Base-by-base conservation (phyloP, 2,888 invertebrate species). In the Baccha elongata region DNA sequence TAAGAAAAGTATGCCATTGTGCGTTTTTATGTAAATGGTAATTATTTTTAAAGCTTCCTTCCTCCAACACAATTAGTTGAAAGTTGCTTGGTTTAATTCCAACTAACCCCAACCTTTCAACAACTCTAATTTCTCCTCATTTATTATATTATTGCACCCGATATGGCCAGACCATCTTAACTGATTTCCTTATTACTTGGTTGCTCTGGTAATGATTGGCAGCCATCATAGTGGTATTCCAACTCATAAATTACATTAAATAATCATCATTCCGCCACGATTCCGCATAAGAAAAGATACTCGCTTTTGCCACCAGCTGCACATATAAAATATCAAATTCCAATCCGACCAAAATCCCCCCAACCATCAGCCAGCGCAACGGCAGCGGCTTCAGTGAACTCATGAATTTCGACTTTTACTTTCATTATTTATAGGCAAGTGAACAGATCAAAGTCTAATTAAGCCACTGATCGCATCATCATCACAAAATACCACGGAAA, bases 401-500 rank as follows among this genome's bases (percentile, higher is more conserved):
- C 64, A 48, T 64, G 64, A 64, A 64, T 64, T 48, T 4, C 46
- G 50, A 64, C 64, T 64, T 64, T 64, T 64, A 64, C 64, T 64
- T 64, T 64, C 64, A 35, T 48, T 64, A 64, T 48, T 48, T 64
- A 48, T 48, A 35, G 48, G 15, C 15, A 48, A 48, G 46, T 48
- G 48, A 64, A 64, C 37, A 64, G 64, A 64, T 64, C 64, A 48
- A 48, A 50, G 44, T 48, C 64, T 64, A 64, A 64, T 64, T 64
- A 35, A 64, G 64, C 64, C 48, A 64, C 64, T 37, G 64, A 64
- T 64, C 64, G 35, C 64, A 37, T 64, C 64, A 37, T 64, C 64
- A 64, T 64, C 48, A 48, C 64, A 48, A 64, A 26, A 64, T 64
- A 46, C 64, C 64, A 64, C 48, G 48, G 35, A 64, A 64, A 35